Base-by-base conservation (phyloP, 2,888 invertebrate species). In the Ochropacha duplaris region DNA sequence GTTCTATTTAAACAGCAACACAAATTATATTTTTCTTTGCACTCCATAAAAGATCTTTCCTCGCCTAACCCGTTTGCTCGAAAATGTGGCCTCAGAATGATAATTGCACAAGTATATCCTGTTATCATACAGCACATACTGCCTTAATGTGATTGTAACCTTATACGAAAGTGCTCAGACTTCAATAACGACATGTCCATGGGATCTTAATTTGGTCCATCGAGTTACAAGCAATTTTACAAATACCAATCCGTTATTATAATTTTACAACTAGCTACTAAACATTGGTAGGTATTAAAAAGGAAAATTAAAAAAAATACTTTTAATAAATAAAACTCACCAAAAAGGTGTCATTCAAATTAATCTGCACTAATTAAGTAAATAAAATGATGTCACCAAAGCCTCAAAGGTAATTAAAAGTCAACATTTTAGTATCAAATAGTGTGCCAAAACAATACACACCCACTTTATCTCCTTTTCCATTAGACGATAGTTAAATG, bases 81-180 rank as follows among this genome's bases (percentile, higher is more conserved):
- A 39, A 28, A 34, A 57, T 52, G 54, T 44, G 19, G 44, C 44
- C 44, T 19, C 16, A 58, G 50, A 58, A 58, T 50, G 8, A 34
- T 57, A 57, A 57, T 57, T 50, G 50, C 34, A 57, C 57, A 36
- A 50, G 49, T 57, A 44, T 44, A 44, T 19, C 44, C 2, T 19
- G 44, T 56, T 56, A 50, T 50, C 19, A 36, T 56, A 49, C 34
- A 31, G 49, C 19, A 44, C 19, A 19, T 55, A 55, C 57, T 49
- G 39, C 22, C 49, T 57, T 58, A 58, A 63, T 57, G 62, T 56
- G 56, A 57, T 54, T 56, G 22, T 59, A 52, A 58, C 68, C 65
- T 65, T 63, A 62, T 66, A 61, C 22, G 66, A 60, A 58, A 58
- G 61, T 56, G 22, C 55, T 54, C 54, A 54, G 44, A 2, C 44